phyloP scores from a whole-genome alignment of 2,113 vertebrate genomes.

The Myocastor coypus region DNA sequence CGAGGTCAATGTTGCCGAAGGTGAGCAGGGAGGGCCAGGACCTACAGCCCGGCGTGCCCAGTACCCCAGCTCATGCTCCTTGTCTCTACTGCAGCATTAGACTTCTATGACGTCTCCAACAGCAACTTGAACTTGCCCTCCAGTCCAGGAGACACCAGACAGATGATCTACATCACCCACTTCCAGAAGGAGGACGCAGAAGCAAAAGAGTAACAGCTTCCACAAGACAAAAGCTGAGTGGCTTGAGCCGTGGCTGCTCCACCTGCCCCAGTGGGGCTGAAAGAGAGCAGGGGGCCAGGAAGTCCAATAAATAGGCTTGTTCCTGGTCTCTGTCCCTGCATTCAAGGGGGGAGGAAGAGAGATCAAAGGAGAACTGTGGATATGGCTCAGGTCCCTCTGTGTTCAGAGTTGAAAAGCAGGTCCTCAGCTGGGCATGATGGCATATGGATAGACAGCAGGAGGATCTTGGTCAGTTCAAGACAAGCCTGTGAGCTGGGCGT shows the following conservation, averaged over 20 bases:
- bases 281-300: not conserved
- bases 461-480: not conserved
- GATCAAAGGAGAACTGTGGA: not conserved
- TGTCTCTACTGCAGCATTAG: not conserved
- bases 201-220: not conserved
- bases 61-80: not conserved
- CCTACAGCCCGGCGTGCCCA: not conserved
- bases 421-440: not conserved
- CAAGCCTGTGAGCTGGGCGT: not conserved
- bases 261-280: not conserved
- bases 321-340: not conserved
- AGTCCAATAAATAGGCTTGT: conserved; percentile 64
- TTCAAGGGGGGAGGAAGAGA: not conserved
- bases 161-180: not conserved
- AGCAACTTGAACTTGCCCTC: not conserved
- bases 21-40: conserved; percentile 31
- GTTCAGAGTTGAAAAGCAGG: not conserved
- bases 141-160: not conserved
- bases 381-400: not conserved
- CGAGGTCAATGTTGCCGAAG: conserved; percentile 73
- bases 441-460: not conserved
- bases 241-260: not conserved
- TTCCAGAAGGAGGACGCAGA: not conserved
- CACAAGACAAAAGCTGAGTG: not conserved
- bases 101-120: fast-evolving